phyloP scores from a whole-genome alignment of 1,140 invertebrate species.

The Cyclina sinensis region DNA sequence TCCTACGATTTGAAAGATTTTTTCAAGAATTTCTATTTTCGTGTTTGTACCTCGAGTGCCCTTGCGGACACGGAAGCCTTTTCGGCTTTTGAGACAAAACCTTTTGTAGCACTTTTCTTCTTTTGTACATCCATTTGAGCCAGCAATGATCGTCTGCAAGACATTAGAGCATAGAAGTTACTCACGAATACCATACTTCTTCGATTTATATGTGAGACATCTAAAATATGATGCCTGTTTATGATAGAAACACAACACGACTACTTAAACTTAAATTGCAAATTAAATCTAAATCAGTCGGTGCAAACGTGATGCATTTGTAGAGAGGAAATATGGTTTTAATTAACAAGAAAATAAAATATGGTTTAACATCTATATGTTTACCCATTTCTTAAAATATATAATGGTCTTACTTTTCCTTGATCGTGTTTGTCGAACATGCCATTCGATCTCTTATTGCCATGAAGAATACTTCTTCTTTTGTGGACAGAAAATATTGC shows the following conservation, averaged over 20 bases:
- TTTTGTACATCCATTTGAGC: constrained; percentile 84
- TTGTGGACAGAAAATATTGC: constrained; percentile 86
- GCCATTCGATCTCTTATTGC: constrained; percentile 85
- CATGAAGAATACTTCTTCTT: constrained; percentile 87
- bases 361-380: no score
- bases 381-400: no score
- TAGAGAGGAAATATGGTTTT: no score
- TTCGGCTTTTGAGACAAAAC: constrained; percentile 62
- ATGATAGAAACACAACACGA: neutral
- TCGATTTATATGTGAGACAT: no score
- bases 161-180: no score
- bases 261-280: neutral
- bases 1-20: no score
- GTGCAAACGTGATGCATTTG: no score
- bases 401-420: constrained; percentile 86
- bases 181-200: no score
- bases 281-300: no score
- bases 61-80: constrained; percentile 79
- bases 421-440: constrained; percentile 84
- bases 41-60: constrained; percentile 79
- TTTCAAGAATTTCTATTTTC: no score
- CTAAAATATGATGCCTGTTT: neutral
- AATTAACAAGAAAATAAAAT: no score
- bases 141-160: constrained; percentile 82
- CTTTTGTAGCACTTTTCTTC: constrained; percentile 81